Base-by-base conservation (phyloP, 2,113 vertebrate genomes). In the Aegotheles bennettii region DNA sequence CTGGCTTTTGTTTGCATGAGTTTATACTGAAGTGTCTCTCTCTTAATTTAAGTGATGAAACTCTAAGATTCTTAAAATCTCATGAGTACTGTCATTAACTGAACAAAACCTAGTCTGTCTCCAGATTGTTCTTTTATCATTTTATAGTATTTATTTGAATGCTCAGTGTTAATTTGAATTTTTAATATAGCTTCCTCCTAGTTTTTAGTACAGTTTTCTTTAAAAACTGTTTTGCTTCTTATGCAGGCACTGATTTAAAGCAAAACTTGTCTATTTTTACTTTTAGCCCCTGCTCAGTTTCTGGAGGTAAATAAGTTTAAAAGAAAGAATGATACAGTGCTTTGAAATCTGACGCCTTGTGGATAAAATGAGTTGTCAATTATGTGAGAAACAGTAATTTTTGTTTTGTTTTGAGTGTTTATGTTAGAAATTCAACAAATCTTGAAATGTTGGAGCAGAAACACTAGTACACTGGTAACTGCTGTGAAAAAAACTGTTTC, bases 1-100 rank as follows among this genome's bases (percentile, higher is more conserved):
- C 77, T 88, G 54, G 84, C 84, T 97, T 95, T 95, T 95, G 94
- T 96, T 96, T 96, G 95, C 61, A 48, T 93, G 92, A 77, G 87
- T 93, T 92, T 96, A 63, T 56, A n/a, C 75, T 95, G 91, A 96
- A 87, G 65, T 93, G 68, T 24, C 13, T 84, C 56, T 94, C 89
- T 87, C 73, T 92, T 80, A 51, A 89, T 26, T 86, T 84, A 83
- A 92, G 50, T 95, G 95, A 90, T 81, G 87, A 73, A 94, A 89
- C 47, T 84, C 28, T 78, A 53, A 89, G 53, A n/a, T 84, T 94
- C 81, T 91, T 91, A 80, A 94, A 84, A 64, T 80, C 40, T 83
- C 28, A 7, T 56, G 70, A 93, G 77, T 88, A n/a, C 64, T 93
- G 33, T 57, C 71, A 67, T 63, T 59, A 87, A n/a, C 31, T 33